Base-by-base conservation (phyloP, 2,797 vertebrate species). In the Xenops minutus region DNA sequence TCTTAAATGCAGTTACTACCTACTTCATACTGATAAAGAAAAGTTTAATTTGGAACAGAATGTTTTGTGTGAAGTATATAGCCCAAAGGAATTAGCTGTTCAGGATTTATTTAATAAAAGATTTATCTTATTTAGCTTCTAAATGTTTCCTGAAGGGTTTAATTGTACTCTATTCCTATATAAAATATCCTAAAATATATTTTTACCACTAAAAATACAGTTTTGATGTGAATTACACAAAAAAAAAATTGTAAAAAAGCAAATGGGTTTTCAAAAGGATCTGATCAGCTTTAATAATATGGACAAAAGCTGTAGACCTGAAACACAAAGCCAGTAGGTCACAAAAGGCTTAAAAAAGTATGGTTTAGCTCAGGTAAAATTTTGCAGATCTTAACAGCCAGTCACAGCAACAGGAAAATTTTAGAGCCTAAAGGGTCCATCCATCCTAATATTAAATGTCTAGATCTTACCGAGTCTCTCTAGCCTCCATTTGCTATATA, bases 1-100 rank as follows among this genome's bases (percentile, higher is more conserved):
- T 88, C 71, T 34, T 79, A 64, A 85, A 37, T 74, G 44, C 18
- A 74, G 78, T 77, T 87, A 52, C 74, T 78, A 34, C 37, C 27
- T 91, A 89, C 94, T 89, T 96, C 90, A 67, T 61, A 62, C 41
- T 68, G 59, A 85, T 39, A 61, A 85, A 84, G 14, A 16, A 69
- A 36, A 67, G 34, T 61, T 92, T 85, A 80, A 89, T 91, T 96
- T 76, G 32, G 36, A 92, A 87, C 26, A 82, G 55, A 81, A 81
- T 43, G 44, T 46, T 91, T 94, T 83, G 19, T 64, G 30, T 92
- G 72, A 89, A 82, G 21, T 12, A 67, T 71, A 64, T 6, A 91
- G 27, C 41, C 32, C 36, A 72, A 77, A 89, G 44, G 32, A 91
- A 89, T 84, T 49, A 76, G 21, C 44, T 92, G 19, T 46, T 69